phyloP scores from a whole-genome alignment of 2,888 invertebrate species.

The Andrena dorsata region DNA sequence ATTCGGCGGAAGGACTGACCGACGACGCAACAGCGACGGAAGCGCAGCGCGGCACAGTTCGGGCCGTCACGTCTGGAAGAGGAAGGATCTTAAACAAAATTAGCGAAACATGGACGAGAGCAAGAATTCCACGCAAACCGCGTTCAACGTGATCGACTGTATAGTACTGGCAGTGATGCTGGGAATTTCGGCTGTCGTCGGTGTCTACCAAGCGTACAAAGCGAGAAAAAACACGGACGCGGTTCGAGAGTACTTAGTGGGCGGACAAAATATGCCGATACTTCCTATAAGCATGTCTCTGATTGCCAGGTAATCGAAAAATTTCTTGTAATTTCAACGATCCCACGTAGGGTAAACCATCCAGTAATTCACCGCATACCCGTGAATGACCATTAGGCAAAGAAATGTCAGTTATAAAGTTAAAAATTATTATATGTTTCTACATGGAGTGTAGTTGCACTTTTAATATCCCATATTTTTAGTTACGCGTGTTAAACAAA shows the following conservation, averaged over 20 bases:
- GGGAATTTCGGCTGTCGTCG: conserved; percentile 88
- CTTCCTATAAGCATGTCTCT: conserved; percentile 92
- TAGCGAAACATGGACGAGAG: conserved; percentile 6
- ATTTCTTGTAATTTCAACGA: not conserved
- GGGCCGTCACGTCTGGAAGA: no score
- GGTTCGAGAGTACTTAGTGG: conserved; percentile 90
- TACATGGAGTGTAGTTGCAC: no score
- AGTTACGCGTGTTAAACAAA: no score
- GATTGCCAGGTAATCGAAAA: conserved; percentile 88
- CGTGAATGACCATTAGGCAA: no score
- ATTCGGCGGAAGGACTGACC: no score
- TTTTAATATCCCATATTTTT: no score
- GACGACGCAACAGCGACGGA: not conserved
- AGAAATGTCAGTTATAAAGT: no score
- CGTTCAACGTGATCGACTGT: conserved; percentile 89
- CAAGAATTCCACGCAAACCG: conserved; percentile 1
- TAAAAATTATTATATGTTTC: no score
- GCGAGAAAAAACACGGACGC: conserved; percentile 89
- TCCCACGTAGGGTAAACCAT: no score
- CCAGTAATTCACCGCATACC: no score
- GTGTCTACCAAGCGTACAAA: conserved; percentile 90
- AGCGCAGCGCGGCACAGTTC: no score
- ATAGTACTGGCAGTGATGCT: conserved; percentile 89
- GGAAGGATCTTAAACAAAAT: no score
- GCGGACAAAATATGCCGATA: conserved; percentile 92